A percentile compares a stretch with the other conserved stretches of the same genome.
These are phyloP conservation scores for Natator depressus DNA, from an alignment of 2,113 vertebrate genomes.

Conservation along the genomic window DNA sequence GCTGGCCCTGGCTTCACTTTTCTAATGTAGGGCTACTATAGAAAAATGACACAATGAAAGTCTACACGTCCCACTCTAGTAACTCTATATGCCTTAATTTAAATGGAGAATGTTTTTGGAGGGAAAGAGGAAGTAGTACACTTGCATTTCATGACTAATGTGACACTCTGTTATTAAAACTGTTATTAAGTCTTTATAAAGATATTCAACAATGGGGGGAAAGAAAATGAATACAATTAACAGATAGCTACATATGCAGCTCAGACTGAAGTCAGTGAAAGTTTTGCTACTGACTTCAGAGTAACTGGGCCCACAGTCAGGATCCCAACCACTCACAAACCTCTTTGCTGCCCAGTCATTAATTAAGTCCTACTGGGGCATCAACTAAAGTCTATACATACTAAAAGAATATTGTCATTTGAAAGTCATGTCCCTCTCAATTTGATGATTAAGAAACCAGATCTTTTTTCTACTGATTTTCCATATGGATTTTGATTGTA, in stretches of 20 bases:
- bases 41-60: not conserved
- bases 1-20: not conserved
- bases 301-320: not conserved
- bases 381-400: rapidly evolving
- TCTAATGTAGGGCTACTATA: not conserved
- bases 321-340: rapidly evolving
- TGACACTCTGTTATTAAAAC: not conserved
- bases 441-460: not conserved
- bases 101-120: rapidly evolving
- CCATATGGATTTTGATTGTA: not conserved
- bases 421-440: not conserved
- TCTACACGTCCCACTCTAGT: not conserved
- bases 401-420: not conserved
- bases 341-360: not conserved
- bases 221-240: not conserved
- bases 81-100: not conserved
- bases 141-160: not conserved
- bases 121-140: not conserved
- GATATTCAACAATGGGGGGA: not conserved
- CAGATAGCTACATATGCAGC: not conserved
- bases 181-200: not conserved
- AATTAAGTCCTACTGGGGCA: not conserved
- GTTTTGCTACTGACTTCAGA: rapidly evolving
- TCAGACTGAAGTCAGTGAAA: not conserved
- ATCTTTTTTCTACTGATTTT: not conserved